Evolutionary conservation across 2,888 invertebrate species (phyloP), one percentile per base, ranked within the genome.

Genomic region (Schizaphis graminum): DNA sequence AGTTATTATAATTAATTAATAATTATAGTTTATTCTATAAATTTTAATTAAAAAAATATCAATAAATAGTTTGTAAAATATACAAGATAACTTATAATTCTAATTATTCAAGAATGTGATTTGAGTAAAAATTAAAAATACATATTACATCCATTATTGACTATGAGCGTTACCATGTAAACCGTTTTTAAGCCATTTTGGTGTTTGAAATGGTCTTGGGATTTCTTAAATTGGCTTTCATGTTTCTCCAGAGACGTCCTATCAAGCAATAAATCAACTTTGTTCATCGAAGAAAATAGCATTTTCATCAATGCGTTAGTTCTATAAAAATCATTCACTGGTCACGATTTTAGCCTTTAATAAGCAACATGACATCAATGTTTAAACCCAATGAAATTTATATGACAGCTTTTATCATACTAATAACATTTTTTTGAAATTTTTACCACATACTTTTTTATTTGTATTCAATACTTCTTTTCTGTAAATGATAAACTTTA

Each of bases 181-280:
- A 35, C 57, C 47, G 8, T 61, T 47, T 61, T 61, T 49, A 86
- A 61, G 35, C 35, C 7, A 61, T 92, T n/a, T 87, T 87, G 13
- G 26, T 61, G 47, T 87, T 61, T 16, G 8, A 16, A 61, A 49
- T 87, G 47, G 26, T 87, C 47, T 92, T 85, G 86, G 26, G 61
- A 92, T 86, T 86, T 92, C 26, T 35, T 61, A 92, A 86, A 92
- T 86, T 61, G 44, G n/a, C 91, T 57, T 86, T 92, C 44, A 35
- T 47, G 47, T 28, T 92, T 61, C 67, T 92, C 87, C 28, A 92
- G 49, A 87, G 67, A 92, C 49, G 10, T 88, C 49, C 49, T 88
- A 87, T 67, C 49, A 87, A 41, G 49, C 61, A 88, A 92, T 92
- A 88, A 92, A 92, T 88, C 61, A 92, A 92, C 35, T 92, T 92